Conservation (phyloP, 2,113 vertebrate genomes). For the Nanorana parkeri region DNA sequence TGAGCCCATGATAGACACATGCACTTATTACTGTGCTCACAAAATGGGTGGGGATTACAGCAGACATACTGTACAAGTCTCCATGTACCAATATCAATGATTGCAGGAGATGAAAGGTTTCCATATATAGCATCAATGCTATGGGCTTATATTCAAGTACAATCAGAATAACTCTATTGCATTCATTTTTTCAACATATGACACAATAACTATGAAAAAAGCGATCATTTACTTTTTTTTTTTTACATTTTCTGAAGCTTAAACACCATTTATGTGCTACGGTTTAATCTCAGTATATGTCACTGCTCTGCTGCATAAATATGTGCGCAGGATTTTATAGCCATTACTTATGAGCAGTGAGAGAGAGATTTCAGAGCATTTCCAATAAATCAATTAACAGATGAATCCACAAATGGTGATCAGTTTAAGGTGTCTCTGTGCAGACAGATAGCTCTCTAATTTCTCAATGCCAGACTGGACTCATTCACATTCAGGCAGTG, state of each 20-base stretch:
- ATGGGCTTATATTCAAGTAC: slow-evolving; percentile 6
- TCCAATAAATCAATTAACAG: slow-evolving; percentile 71
- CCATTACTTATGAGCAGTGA: too few species aligned
- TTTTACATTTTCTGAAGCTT: too few species aligned
- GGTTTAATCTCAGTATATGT: too few species aligned
- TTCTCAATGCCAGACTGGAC: slow-evolving; percentile 71
- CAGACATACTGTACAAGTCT: slow-evolving; percentile 25
- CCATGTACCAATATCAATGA: not conserved
- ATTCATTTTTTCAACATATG: not conserved
- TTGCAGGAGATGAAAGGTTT: slow-evolving; percentile 21
- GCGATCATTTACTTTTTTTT: too few species aligned
- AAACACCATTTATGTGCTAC: too few species aligned
- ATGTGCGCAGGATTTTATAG: too few species aligned
- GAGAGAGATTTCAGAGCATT: not conserved
- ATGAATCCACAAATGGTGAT: slow-evolving; percentile 66
- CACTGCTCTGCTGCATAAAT: too few species aligned
- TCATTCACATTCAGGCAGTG: slow-evolving; percentile 70
- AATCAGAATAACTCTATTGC: not conserved
- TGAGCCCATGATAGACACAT: slow-evolving; percentile 6
- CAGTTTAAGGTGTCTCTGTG: not conserved
- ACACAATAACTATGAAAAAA: too few species aligned
- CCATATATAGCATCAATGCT: slow-evolving; percentile 7
- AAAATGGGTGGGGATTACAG: slow-evolving; percentile 18
- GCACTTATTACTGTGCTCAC: not conserved
- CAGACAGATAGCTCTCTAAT: not conserved